phyloP scores from a whole-genome alignment of 2,113 vertebrate species.

The Phalacrocorax carbo region DNA sequence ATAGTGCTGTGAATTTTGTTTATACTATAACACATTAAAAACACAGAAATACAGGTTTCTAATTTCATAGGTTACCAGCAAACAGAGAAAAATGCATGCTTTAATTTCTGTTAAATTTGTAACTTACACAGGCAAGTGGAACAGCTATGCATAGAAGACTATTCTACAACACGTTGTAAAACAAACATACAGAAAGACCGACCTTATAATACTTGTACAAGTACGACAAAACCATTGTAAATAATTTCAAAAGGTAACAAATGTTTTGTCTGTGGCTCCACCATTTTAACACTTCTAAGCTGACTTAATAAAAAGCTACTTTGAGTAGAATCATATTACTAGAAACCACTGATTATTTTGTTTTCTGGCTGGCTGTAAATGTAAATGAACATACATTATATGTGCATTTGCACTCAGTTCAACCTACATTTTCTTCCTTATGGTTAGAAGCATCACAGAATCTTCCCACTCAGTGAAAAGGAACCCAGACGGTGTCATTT shows the following conservation, averaged over 20 bases:
- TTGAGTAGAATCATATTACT: not conserved
- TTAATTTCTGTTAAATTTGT: conserved; percentile 42
- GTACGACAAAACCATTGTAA: conserved; percentile 40
- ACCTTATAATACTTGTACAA: conserved; percentile 50
- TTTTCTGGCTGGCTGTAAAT: conserved; percentile 1
- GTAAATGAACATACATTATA: not conserved
- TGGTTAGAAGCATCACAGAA: not conserved
- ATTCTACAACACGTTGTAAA: conserved; percentile 49
- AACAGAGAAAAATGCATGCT: conserved; percentile 64
- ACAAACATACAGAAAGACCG: conserved; percentile 51
- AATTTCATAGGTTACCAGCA: conserved; percentile 59
- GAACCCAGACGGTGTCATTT: not conserved
- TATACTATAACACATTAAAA: conserved; percentile 64
- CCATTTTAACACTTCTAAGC: conserved; percentile 14
- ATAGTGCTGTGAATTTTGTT: conserved; percentile 53
- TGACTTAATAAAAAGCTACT: not conserved
- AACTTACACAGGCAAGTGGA: conserved; percentile 48
- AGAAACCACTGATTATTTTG: conserved; percentile 21
- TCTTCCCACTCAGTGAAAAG: not conserved
- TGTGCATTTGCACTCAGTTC: not conserved
- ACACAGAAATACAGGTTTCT: conserved; percentile 55
- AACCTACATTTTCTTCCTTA: not conserved
- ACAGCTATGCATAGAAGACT: conserved; percentile 42
- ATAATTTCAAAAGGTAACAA: conserved; percentile 53
- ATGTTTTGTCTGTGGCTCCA: conserved; percentile 52